Evolutionary conservation across 2,888 invertebrate genomes (phyloP).

Genomic region (Drosophila tripunctata): DNA sequence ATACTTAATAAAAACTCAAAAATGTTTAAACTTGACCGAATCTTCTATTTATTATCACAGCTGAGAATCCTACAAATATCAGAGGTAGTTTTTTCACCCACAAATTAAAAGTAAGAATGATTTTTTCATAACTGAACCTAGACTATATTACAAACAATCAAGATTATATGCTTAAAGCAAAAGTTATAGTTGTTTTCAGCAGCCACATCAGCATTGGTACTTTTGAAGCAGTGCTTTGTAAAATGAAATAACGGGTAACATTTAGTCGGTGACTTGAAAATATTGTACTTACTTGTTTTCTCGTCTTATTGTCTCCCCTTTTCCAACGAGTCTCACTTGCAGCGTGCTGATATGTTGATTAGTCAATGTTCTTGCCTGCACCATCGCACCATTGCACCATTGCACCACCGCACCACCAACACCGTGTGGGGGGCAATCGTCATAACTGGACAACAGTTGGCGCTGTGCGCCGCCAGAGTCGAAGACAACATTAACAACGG

Average conservation of each 20-base stretch:
- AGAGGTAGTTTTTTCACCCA: too few species aligned
- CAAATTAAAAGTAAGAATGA: too few species aligned
- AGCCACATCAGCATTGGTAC: too few species aligned
- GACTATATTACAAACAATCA: too few species aligned
- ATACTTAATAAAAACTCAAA: too few species aligned
- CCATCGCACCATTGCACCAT: constrained; percentile 5
- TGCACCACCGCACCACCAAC: constrained; percentile 6
- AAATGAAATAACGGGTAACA: background rate
- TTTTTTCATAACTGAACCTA: too few species aligned
- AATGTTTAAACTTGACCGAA: too few species aligned
- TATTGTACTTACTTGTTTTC: background rate
- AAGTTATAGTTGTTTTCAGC: too few species aligned
- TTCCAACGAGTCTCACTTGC: constrained; percentile 12
- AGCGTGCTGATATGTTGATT: constrained; percentile 76
- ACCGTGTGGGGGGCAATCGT: constrained; percentile 39
- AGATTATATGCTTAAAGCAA: too few species aligned
- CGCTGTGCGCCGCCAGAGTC: constrained; percentile 44
- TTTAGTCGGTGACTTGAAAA: background rate
- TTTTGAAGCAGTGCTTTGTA: too few species aligned
- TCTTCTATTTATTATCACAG: too few species aligned
- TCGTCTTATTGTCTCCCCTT: background rate
- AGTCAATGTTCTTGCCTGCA: constrained; percentile 59
- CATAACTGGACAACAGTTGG: constrained; percentile 54
- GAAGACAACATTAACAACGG: constrained; percentile 61
- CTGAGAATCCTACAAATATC: too few species aligned